Percentiles rank a stretch among this genome's conserved stretches.
Conservation (phyloP, 2,113 vertebrate genomes). For the Hemiprocne comata region DNA sequence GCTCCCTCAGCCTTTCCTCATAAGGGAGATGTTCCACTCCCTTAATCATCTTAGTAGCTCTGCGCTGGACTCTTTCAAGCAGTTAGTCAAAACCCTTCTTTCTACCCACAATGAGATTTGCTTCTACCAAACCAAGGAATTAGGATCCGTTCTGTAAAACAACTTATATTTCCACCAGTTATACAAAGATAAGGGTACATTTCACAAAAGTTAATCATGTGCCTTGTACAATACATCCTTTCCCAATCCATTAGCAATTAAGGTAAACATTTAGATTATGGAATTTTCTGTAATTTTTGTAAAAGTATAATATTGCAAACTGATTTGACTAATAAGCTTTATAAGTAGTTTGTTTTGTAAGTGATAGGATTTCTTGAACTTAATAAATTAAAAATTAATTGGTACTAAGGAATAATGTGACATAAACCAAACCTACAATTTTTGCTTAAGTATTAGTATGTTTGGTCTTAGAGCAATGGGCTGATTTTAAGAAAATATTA, state of each 20-base stretch:
- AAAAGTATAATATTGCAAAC: background rate
- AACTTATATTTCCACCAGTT: background rate
- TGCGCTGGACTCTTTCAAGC: too few species aligned
- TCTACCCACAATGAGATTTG: background rate
- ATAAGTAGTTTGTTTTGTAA: background rate
- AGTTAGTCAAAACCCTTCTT: background rate
- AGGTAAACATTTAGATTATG: background rate
- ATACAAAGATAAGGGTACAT: background rate
- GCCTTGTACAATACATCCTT: background rate
- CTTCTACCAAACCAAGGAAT: background rate
- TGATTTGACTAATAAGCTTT: background rate
- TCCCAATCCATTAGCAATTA: background rate
- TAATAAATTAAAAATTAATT: background rate
- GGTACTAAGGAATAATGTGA: background rate
- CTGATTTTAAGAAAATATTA: background rate
- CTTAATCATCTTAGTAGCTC: too few species aligned
- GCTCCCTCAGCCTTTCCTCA: too few species aligned
- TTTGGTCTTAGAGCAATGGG: background rate
- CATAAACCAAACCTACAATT: background rate
- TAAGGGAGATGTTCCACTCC: too few species aligned
- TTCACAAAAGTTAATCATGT: background rate
- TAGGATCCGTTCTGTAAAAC: background rate
- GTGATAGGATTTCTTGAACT: background rate
- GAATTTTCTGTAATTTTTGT: background rate
- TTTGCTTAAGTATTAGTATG: background rate